Conservation (phyloP, 1,140 invertebrate genomes). For the Drosophila paulistorum region DNA sequence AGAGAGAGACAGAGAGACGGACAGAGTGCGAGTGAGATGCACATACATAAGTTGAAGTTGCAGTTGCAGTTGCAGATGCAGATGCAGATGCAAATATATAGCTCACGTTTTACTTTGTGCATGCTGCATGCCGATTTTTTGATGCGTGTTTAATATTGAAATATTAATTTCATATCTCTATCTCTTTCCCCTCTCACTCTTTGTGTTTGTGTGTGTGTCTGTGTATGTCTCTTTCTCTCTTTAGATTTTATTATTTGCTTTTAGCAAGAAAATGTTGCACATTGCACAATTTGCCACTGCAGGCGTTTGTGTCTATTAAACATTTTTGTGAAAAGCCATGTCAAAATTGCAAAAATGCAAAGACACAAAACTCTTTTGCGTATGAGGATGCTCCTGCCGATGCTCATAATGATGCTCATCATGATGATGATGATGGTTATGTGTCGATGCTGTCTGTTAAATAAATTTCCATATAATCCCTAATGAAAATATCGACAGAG, state of each 20-base stretch:
- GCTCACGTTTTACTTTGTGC: slow-evolving; percentile 49
- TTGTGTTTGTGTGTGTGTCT: slow-evolving; percentile 22
- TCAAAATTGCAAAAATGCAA: slow-evolving; percentile 33
- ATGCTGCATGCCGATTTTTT: slow-evolving; percentile 43
- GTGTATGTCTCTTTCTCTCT: background rate
- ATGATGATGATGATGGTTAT: slow-evolving; percentile 6
- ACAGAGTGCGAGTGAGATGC: slow-evolving; percentile 3
- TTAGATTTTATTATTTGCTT: slow-evolving; percentile 56
- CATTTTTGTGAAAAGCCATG: slow-evolving; percentile 20
- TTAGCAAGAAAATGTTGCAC: slow-evolving; percentile 33
- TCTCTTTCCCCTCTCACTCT: slow-evolving; percentile 1
- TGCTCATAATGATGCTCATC: background rate
- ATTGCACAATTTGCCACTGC: slow-evolving; percentile 22
- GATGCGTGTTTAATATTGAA: slow-evolving; percentile 56
- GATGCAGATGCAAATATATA: slow-evolving; percentile 30
- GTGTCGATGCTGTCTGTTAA: slow-evolving; percentile 18
- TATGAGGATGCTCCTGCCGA: background rate
- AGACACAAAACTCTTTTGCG: slow-evolving; percentile 17
- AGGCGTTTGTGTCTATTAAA: slow-evolving; percentile 17
- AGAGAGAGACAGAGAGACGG: background rate
- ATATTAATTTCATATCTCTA: slow-evolving; percentile 63
- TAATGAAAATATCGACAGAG: slow-evolving; percentile 42
- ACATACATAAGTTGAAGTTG: slow-evolving; percentile 5
- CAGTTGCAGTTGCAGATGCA: slow-evolving; percentile 11
- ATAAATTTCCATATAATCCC: slow-evolving; percentile 54